A percentile compares a stretch with the other conserved stretches of the same genome.
Evolutionary conservation across 2,888 invertebrate species (phyloP).

Genomic region (Scaeva pyrastri): DNA sequence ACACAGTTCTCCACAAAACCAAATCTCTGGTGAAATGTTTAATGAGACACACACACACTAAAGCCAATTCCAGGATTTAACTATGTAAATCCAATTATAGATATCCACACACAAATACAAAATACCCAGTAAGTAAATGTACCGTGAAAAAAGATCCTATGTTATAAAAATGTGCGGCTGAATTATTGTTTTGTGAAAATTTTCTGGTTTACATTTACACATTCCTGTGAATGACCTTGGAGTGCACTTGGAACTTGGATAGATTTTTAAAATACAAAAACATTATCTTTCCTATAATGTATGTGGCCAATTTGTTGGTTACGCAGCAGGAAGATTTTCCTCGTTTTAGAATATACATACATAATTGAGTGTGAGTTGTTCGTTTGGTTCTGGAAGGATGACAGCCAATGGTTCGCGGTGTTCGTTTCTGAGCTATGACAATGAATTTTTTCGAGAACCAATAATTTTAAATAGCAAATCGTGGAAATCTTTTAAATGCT

Average conservation of each 20-base stretch:
- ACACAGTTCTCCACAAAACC: conserved; percentile 8
- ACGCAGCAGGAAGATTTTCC: conserved; percentile 60
- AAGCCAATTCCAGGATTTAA: conserved; percentile 46
- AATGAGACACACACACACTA: not conserved
- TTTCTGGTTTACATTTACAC: conserved; percentile 66
- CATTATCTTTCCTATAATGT: conserved; percentile 72
- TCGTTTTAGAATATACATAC: not conserved
- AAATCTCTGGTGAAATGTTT: conserved; percentile 15
- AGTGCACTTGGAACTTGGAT: not conserved
- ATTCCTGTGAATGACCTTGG: conserved; percentile 67
- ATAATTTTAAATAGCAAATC: not conserved
- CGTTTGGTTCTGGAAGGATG: not conserved
- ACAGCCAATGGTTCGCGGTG: conserved; percentile 1
- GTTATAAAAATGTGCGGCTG: not conserved
- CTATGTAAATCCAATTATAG: conserved; percentile 13
- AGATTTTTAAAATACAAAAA: conserved; percentile 45
- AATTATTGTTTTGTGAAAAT: conserved; percentile 55
- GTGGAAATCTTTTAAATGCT: not conserved
- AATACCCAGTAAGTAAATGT: conserved; percentile 25
- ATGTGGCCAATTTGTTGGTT: conserved; percentile 76
- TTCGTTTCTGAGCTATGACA: conserved; percentile 9
- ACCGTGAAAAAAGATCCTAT: conserved; percentile 56
- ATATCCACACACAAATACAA: too few relatives aligned
- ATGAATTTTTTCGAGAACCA: conserved; percentile 11
- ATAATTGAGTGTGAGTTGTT: not conserved